phyloP scores from a whole-genome alignment of 2,888 invertebrate species.

The Hybos culiciformis region DNA sequence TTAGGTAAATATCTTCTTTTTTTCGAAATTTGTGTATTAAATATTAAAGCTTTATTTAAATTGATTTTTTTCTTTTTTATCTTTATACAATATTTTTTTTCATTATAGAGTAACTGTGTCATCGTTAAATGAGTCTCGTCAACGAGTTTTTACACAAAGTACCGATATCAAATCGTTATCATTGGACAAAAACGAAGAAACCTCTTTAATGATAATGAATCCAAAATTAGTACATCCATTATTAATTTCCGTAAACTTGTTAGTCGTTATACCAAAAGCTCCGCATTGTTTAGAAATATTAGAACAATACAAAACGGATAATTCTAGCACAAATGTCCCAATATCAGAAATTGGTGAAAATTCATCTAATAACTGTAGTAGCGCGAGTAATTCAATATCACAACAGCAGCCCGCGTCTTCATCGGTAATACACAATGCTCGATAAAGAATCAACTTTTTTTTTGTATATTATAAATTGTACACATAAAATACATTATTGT shows the following conservation, averaged over 20 bases:
- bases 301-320: slow-evolving; percentile 16
- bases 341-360: slow-evolving; percentile 31
- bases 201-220: slow-evolving; percentile 41
- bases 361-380: too few relatives aligned
- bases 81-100: slow-evolving; percentile 17
- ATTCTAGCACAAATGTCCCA: slow-evolving; percentile 24
- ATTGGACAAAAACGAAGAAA: slow-evolving; percentile 52
- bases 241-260: slow-evolving; percentile 53
- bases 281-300: slow-evolving; percentile 20
- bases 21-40: not conserved
- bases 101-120: slow-evolving; percentile 46
- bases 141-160: slow-evolving; percentile 44
- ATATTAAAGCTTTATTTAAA: not conserved
- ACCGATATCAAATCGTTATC: slow-evolving; percentile 46
- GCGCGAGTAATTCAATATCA: too few relatives aligned
- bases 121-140: slow-evolving; percentile 51
- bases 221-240: slow-evolving; percentile 49
- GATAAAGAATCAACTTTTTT: too few relatives aligned
- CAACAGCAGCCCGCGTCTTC: too few relatives aligned
- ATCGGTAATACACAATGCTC: too few relatives aligned
- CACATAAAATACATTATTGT: too few relatives aligned
- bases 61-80: slow-evolving; percentile 13
- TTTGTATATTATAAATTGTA: too few relatives aligned
- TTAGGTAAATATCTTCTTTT: slow-evolving; percentile 32
- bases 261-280: slow-evolving; percentile 48